Conservation (phyloP, 2,888 invertebrate species). For the Orgyia antiqua region DNA sequence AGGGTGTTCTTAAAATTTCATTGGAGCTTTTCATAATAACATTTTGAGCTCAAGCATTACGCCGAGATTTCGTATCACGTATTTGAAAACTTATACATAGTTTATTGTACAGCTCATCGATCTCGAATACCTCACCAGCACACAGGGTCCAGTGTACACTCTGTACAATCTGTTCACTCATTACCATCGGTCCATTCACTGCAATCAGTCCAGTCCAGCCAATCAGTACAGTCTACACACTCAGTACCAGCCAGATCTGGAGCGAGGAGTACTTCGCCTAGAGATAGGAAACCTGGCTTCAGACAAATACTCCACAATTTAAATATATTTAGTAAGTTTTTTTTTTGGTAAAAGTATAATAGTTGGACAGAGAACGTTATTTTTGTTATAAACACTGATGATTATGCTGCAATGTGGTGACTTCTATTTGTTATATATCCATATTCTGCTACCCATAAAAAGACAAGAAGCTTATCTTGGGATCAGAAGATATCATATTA, state of each 20-base stretch:
- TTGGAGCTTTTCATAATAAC: too few species aligned
- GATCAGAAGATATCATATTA: too few species aligned
- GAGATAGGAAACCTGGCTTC: constrained; percentile 69
- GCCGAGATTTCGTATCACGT: too few species aligned
- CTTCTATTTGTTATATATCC: too few species aligned
- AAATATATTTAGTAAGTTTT: constrained; percentile 84
- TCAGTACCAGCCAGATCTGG: constrained; percentile 24
- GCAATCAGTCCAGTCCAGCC: constrained; percentile 29
- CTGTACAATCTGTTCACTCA: constrained; percentile 43
- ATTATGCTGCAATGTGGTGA: too few species aligned
- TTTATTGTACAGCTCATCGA: constrained; percentile 32
- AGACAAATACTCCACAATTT: constrained; percentile 88
- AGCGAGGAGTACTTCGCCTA: constrained; percentile 51
- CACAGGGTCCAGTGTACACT: constrained; percentile 66
- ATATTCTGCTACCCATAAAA: too few species aligned
- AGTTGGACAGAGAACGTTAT: not conserved
- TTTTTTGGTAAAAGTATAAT: not conserved
- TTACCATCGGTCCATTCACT: constrained; percentile 30
- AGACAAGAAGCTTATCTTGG: too few species aligned
- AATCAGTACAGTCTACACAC: constrained; percentile 23
- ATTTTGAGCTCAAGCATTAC: too few species aligned
- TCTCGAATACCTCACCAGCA: constrained; percentile 64
- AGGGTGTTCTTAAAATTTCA: too few species aligned
- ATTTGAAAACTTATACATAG: constrained; percentile 4
- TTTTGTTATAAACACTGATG: too few species aligned